Conservation (phyloP, 2,797 vertebrate species). For the Muscicapa comitata region DNA sequence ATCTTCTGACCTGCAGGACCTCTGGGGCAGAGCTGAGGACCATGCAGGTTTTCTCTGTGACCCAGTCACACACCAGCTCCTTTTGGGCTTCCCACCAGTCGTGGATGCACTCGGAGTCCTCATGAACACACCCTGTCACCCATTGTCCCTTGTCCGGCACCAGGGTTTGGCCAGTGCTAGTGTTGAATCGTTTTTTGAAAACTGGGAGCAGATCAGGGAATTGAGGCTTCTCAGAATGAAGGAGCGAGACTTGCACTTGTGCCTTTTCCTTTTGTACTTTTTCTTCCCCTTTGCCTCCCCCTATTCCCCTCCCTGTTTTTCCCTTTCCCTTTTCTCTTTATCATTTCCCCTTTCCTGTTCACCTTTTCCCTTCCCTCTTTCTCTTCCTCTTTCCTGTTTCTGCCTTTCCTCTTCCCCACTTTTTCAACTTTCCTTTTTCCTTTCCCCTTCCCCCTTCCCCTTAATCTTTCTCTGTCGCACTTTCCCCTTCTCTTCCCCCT, state of each 20-base stretch:
- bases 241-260: not conserved
- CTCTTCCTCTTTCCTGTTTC: too few species aligned
- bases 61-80: not conserved
- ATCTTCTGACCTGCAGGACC: not conserved
- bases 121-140: not conserved
- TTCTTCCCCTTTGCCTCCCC: not conserved
- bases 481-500: too few species aligned
- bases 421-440: not conserved
- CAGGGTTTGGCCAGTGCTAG: fast-evolving
- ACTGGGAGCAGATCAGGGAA: not conserved
- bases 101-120: fast-evolving
- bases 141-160: fast-evolving
- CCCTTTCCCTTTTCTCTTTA: not conserved
- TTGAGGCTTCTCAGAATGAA: not conserved
- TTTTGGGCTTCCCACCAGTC: fast-evolving
- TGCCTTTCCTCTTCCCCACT: not conserved
- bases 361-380: not conserved
- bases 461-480: too few species aligned
- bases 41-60: fast-evolving
- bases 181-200: not conserved
- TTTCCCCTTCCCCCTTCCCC: fast-evolving
- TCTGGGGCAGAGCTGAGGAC: not conserved
- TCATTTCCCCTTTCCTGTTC: not conserved
- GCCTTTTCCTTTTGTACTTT: not conserved
- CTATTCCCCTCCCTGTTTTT: fast-evolving